These are phyloP conservation scores for Liasis olivaceus DNA, from an alignment of 2,797 vertebrate genomes.

Conservation along the genomic window DNA sequence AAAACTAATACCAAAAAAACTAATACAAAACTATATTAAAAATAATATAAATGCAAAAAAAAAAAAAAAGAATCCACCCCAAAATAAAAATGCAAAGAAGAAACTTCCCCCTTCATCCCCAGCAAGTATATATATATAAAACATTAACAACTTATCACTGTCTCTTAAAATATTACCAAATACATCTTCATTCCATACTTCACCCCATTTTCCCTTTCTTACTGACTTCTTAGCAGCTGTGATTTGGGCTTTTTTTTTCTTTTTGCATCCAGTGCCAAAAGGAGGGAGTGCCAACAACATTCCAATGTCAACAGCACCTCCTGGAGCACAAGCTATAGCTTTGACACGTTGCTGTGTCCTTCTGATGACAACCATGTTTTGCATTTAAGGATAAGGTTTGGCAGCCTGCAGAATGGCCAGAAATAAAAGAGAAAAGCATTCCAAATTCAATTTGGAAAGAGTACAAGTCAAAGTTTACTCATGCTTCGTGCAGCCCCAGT, in stretches of 20 bases:
- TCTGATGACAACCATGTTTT: background rate
- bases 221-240: background rate
- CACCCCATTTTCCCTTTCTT: too few relatives aligned
- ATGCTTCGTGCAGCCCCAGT: background rate
- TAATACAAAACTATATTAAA: too few relatives aligned
- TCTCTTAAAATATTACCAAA: too few relatives aligned
- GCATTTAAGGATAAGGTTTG: conserved; percentile 22
- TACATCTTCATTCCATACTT: too few relatives aligned
- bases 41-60: too few relatives aligned
- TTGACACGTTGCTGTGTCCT: conserved; percentile 17
- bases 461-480: conserved; percentile 26
- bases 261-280: conserved; percentile 12
- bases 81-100: too few relatives aligned
- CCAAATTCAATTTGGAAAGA: conserved; percentile 39
- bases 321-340: conserved; percentile 19
- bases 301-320: conserved; percentile 40
- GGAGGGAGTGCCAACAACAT: background rate
- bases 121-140: too few relatives aligned
- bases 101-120: too few relatives aligned
- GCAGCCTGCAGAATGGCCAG: conserved; percentile 8
- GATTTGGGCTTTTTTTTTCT: background rate
- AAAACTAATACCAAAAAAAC: too few relatives aligned
- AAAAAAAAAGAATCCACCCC: too few relatives aligned
- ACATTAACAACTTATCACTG: too few relatives aligned
- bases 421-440: conserved; percentile 11